Evolutionary conservation across 1,140 invertebrate species (phyloP), one percentile per base, ranked within the genome.

Genomic region (Propsilocerus akamusi): DNA sequence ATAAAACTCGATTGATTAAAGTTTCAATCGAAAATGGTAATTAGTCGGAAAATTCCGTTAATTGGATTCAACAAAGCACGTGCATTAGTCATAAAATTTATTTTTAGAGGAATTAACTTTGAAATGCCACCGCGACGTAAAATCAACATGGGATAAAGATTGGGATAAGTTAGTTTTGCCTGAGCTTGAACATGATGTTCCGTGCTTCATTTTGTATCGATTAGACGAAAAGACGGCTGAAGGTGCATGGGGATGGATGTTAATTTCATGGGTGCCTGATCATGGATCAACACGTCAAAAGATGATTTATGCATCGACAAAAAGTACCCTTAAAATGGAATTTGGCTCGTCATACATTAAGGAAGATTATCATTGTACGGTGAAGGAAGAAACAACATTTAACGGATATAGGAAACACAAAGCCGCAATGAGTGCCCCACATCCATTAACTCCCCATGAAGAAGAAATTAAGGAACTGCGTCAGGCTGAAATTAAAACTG

Each of bases 241-340:
- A 3, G 84, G 85, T 7, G n/a, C n/a, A n/a, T 84, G 92, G 67
- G 85, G 95, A 59, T 99, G 95, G 95, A 62, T 98, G 1, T 75
- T 97, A 11, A 85, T 99, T 41, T 86, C 82, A 55, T 99, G 91
- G 88, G 91, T 84, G 22, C 94, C 94, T 4, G 94, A 97, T 60
- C 17, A 7, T 17, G 14, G 12, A 8, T 77, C 81, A 7, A 81
- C 93, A 4, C 74, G 94, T 53, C 83, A 97, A 59, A 99, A 99
- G 70, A 99, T 99, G 96, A 72, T 99, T 26, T 97, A 97, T 66
- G 96, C 96, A 0, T 97, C 94, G 0, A 99, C 96, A 0, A 94
- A 97, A 70, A 91, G 96, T 3, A 99, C 95, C 2, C 68, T 99
- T 2, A 99, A 97, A 68, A 83, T 82, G 58, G 92, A 97, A 68